Base-by-base conservation (phyloP, 2,888 invertebrate genomes). In the Meloe dianella region DNA sequence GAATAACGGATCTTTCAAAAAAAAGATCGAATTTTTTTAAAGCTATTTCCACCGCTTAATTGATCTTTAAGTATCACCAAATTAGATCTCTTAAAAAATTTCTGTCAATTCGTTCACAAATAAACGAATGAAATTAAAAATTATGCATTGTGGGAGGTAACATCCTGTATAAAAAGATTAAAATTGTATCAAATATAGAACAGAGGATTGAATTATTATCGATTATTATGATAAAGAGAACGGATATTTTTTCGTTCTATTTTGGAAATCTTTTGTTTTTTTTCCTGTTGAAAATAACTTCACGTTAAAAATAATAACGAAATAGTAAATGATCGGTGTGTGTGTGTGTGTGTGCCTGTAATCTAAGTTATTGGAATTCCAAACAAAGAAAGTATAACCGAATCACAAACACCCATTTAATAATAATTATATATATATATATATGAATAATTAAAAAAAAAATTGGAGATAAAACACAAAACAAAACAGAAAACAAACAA, bases 351-450 rank as follows among this genome's bases (percentile, higher is more conserved):
- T n/a, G n/a, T n/a, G n/a, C n/a, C n/a, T n/a, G n/a, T n/a, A n/a
- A n/a, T n/a, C n/a, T n/a, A 47, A 47, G 20, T 47, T 9, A 20
- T 47, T 20, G 47, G 20, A 47, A 47, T 47, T 47, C 47, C 47
- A 41, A 47, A 47, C 47, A 47, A 47, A 47, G 47, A 47, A 47
- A 47, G 47, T 47, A 47, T 47, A 47, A 47, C 47, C 20, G 47
- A 47, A 47, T 47, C 47, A 20, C 47, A 47, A 47, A 47, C 47
- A 47, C 47, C 47, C 20, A 20, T 47, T 47, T 20, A 47, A 47
- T 47, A 47, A 20, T 47, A 47, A 47, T 47, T 47, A 47, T 20
- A 22, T 20, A 2, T 20, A 10, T 8, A 5, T 6, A 41, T 6
- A 20, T 20, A n/a, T n/a, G n/a, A n/a, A n/a, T n/a, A n/a, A n/a